Evolutionary conservation across 2,797 vertebrate species (phyloP).

Genomic region (Arctocebus calabarensis): DNA sequence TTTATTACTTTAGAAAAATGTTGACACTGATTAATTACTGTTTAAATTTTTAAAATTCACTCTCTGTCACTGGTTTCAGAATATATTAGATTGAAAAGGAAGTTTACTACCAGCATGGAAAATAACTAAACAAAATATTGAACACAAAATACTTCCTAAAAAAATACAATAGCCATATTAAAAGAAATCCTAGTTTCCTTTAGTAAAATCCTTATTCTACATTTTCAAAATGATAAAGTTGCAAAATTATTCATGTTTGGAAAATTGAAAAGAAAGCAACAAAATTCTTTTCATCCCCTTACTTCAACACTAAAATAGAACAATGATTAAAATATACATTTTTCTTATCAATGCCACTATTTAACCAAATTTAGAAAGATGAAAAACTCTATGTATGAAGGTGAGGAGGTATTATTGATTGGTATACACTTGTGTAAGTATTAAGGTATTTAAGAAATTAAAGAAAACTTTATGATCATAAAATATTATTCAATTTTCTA

Average conservation of each 20-base stretch:
- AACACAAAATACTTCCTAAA: constrained; percentile 27
- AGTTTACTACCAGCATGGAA: background rate
- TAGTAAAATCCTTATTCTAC: background rate
- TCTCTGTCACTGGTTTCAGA: constrained; percentile 20
- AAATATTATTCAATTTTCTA: constrained; percentile 24
- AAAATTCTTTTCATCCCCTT: background rate
- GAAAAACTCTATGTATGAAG: background rate
- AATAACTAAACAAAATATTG: constrained; percentile 12
- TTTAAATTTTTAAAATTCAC: constrained; percentile 35
- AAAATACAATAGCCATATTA: background rate
- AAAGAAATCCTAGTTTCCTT: background rate
- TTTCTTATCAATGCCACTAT: background rate
- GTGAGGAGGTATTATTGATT: background rate
- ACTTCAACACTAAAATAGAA: constrained; percentile 48
- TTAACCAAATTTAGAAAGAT: constrained; percentile 30
- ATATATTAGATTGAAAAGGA: constrained; percentile 1
- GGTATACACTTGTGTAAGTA: background rate
- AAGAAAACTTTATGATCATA: background rate
- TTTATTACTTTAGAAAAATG: constrained; percentile 51
- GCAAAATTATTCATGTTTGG: background rate
- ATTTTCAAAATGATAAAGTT: constrained; percentile 40
- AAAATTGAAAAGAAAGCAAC: constrained; percentile 13
- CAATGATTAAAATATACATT: background rate
- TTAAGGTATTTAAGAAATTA: constrained; percentile 8
- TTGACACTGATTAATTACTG: constrained; percentile 14